A percentile compares a stretch with the other conserved stretches of the same genome.
phyloP scores from a whole-genome alignment of 2,113 vertebrate genomes.

The Upupa epops region DNA sequence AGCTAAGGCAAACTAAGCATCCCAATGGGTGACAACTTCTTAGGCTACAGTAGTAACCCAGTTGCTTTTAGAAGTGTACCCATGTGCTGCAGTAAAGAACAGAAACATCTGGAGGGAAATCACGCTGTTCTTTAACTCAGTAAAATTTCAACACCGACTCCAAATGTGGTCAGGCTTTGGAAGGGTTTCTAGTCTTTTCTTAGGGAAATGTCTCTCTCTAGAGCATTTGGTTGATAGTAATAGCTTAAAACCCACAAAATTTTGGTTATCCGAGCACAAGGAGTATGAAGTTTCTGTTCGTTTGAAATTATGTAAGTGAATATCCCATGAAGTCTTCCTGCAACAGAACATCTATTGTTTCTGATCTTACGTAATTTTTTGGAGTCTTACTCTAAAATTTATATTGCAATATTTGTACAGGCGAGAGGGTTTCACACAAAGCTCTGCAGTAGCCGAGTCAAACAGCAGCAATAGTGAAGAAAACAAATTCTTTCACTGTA shows the following conservation, averaged over 20 bases:
- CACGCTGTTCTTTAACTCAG: not conserved
- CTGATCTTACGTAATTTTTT: not conserved
- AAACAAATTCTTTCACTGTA: conserved; percentile 24
- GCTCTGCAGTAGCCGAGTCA: not conserved
- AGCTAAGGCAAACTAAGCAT: not conserved
- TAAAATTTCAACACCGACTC: not conserved
- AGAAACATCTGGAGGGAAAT: not conserved
- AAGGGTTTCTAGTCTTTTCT: not conserved
- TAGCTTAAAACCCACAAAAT: not conserved
- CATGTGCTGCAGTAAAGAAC: not conserved
- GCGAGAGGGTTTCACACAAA: conserved; percentile 14
- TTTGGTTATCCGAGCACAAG: not conserved
- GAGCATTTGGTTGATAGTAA: not conserved
- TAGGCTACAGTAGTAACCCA: not conserved
- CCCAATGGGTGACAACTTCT: not conserved
- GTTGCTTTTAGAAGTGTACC: not conserved
- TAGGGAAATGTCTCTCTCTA: not conserved
- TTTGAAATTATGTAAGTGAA: not conserved
- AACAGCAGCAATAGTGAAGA: not conserved
- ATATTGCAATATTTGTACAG: not conserved
- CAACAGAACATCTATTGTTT: not conserved
- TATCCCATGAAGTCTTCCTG: not conserved
- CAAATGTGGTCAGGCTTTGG: not conserved
- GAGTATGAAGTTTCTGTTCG: not conserved
- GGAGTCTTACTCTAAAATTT: not conserved